Percentiles rank a stretch among this genome's conserved stretches.
Evolutionary conservation across 2,797 vertebrate species (phyloP).

Genomic region (Pseudochromis fuscus): DNA sequence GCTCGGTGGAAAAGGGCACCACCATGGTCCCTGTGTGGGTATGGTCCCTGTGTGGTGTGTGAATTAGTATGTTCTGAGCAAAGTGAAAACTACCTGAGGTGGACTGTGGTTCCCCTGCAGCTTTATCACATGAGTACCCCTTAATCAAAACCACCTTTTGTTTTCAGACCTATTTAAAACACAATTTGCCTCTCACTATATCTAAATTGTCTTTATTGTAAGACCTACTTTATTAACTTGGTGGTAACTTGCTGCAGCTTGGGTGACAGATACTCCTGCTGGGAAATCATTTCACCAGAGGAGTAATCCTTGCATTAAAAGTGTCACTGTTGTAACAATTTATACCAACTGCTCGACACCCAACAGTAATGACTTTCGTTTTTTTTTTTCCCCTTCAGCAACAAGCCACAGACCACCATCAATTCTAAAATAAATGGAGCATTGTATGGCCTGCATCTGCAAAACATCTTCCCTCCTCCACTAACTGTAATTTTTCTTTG

Average conservation of each 20-base stretch:
- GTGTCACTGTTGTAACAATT: constrained; percentile 18
- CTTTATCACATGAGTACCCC: too few relatives aligned
- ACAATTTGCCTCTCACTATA: too few relatives aligned
- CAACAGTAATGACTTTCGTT: constrained; percentile 12
- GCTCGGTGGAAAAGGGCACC: too few relatives aligned
- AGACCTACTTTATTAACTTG: background rate
- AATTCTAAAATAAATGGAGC: constrained; percentile 63
- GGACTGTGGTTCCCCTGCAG: constrained; percentile 1
- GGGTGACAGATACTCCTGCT: background rate
- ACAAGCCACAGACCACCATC: constrained; percentile 59
- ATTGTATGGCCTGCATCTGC: constrained; percentile 51
- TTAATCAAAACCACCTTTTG: too few relatives aligned
- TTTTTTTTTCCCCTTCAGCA: constrained; percentile 40
- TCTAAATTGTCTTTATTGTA: background rate
- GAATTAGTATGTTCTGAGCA: background rate
- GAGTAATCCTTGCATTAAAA: constrained; percentile 10
- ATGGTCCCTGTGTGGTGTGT: constrained; percentile 19
- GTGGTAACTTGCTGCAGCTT: background rate
- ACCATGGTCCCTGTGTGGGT: too few relatives aligned
- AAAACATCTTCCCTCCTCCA: constrained; percentile 45
- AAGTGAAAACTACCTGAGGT: background rate
- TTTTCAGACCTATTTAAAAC: too few relatives aligned
- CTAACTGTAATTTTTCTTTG: constrained; percentile 64
- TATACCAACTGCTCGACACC: constrained; percentile 9
- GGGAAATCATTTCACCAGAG: background rate